These are phyloP conservation scores for Embidobia sp. DNA, from an alignment of 2,888 invertebrate genomes.

Conservation along the genomic window DNA sequence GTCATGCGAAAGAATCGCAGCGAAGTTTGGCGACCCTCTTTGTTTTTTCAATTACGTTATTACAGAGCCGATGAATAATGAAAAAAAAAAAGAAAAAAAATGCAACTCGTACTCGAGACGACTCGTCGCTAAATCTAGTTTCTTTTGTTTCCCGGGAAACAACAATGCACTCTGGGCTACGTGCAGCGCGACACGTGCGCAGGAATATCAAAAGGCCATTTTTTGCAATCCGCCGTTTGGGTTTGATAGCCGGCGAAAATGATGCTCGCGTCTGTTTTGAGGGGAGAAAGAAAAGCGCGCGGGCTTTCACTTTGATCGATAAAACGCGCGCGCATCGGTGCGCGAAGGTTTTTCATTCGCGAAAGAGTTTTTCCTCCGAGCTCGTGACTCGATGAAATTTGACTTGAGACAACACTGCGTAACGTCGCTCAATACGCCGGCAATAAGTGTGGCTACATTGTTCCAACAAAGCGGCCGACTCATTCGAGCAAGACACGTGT, in stretches of 20 bases:
- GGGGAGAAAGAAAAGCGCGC: slow-evolving; percentile 14
- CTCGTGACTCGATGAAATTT: slow-evolving; percentile 38
- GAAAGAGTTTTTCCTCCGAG: slow-evolving; percentile 26
- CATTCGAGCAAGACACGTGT: slow-evolving; percentile 16
- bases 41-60: too few species aligned
- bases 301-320: slow-evolving; percentile 31
- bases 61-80: too few species aligned
- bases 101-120: too few species aligned
- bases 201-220: too few species aligned
- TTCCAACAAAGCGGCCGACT: slow-evolving; percentile 32
- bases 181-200: too few species aligned
- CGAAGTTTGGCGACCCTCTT: too few species aligned
- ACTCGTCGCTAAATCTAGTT: too few species aligned
- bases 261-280: slow-evolving; percentile 5
- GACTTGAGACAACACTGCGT: slow-evolving; percentile 29
- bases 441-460: slow-evolving; percentile 21
- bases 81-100: too few species aligned
- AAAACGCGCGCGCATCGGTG: slow-evolving; percentile 15
- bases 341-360: slow-evolving; percentile 6
- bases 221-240: too few species aligned
- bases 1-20: too few species aligned
- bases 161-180: too few species aligned
- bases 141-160: too few species aligned
- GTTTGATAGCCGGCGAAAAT: background rate
- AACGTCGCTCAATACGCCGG: slow-evolving; percentile 24